Evolutionary conservation across 1,140 invertebrate genomes (phyloP).

Genomic region (Penaeus japonicus): DNA sequence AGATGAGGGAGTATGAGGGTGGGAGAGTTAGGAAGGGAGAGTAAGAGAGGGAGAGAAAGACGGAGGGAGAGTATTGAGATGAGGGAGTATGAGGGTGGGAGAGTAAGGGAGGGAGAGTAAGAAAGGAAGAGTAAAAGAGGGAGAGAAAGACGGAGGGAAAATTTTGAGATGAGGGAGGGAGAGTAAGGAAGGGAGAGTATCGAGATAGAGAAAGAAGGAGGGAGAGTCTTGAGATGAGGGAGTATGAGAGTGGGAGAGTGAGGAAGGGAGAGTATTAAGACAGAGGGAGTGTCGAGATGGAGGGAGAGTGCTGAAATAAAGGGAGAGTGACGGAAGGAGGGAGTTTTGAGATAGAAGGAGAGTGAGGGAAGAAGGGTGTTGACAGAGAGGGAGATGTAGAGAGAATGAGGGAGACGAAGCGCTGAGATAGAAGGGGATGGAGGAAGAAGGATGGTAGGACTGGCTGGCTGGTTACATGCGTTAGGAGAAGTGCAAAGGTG

Average conservation of each 20-base stretch:
- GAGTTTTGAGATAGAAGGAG: too few species aligned
- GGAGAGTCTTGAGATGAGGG: neutral
- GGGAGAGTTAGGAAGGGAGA: neutral
- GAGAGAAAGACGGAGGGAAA: neutral
- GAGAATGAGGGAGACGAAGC: too few species aligned
- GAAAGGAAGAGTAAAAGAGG: too few species aligned
- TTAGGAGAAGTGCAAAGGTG: too few species aligned
- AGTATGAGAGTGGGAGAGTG: neutral
- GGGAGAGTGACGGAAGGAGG: neutral
- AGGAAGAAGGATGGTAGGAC: too few species aligned
- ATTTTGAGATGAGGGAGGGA: too few species aligned
- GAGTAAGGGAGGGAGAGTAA: neutral
- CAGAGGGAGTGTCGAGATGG: too few species aligned
- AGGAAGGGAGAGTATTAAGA: neutral
- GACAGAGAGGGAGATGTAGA: constrained; percentile 8
- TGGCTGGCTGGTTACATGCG: too few species aligned
- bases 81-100: neutral
- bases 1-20: neutral
- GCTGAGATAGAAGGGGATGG: too few species aligned
- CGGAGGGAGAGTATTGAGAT: neutral
- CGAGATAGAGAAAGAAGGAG: too few species aligned
- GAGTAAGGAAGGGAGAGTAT: too few species aligned
- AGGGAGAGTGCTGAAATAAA: neutral
- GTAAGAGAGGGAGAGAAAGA: neutral
- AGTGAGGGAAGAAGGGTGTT: neutral